Base-by-base conservation (phyloP, 2,113 vertebrate species). In the Pica pica region DNA sequence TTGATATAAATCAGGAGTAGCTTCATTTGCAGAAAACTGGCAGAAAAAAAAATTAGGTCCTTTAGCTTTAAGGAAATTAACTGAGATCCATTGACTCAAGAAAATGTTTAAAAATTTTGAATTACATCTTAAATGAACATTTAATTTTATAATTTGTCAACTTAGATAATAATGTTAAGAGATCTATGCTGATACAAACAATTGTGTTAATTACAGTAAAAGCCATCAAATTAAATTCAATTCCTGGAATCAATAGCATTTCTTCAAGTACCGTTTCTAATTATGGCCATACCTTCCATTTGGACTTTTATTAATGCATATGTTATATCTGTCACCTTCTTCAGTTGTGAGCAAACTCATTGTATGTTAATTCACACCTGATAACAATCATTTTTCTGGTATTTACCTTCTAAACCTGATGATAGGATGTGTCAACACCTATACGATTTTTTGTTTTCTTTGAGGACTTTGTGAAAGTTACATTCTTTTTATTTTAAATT, bases 351-450 rank as follows among this genome's bases (percentile, higher is more conserved):
- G 76, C 89, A 94, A 96, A 85, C 69, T 93, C 90, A 91, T 93
- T 97, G 84, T 97, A 97, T 97, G 98, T 97, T 98, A 98, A 98
- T 98, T 98, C 97, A 98, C 97, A 98, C 98, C 97, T 97, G 97
- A 97, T 97, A 98, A 93, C 90, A 96, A 97, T 97, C 80, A 1
- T 94, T 96, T 96, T 95, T 87, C 94, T 89, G 90, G 75, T 91
- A 95, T 95, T 97, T 97, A 92, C 91, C 83, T 95, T 96, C 87
- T 91, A 90, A 93, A 94, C 65, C 68, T 93, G 91, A 74, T 93
- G 95, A 97, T 94, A 95, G 76, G 75, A 97, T 95, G 41, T 97
- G 94, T 97, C 97, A 98, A 97, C 97, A 97, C 96, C 88, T 97
- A 84, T 49, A 79, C 15, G 20, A 18, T 50, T 87, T 87, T 92